Evolutionary conservation across 1,140 invertebrate genomes (phyloP), one percentile per base, ranked within the genome.

Genomic region (Temnothorax curvispinosus): DNA sequence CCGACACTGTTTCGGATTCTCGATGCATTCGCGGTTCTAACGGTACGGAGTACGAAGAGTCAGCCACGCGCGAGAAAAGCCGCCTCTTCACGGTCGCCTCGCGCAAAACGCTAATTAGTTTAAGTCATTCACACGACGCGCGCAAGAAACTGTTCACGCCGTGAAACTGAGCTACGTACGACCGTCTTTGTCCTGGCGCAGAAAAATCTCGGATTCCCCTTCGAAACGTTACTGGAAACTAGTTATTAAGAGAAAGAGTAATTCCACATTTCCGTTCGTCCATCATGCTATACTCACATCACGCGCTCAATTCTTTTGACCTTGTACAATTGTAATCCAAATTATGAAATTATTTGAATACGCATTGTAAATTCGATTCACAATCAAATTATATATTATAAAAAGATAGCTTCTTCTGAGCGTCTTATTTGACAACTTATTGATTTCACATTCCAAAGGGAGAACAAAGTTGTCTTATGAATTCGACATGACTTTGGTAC

Each of bases 1-100:
- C 81, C 89, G 72, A 88, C 85, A 69, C 91, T 91, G 90, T 90
- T 90, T 86, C 84, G 77, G 71, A 92, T 91, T 90, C 88, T 77
- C 85, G 85, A 82, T 88, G 38, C 54, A 11, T 58, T 75, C 35
- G 44, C 56, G 52, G 38, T 21, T 52, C 56, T 90, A 89, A 90
- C 88, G 88, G 88, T 89, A 90, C 52, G 35, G 21, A 21, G 27
- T 27, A 27, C 27, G 27, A 27, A 27, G 27, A 27, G 11, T 35
- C 58, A 21, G 71, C n/a, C 18, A n/a, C 72, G 38, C 84, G 71
- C 67, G 80, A 89, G 60, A 86, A 71, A 54, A 72, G 71, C 75
- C 44, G 64, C 38, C 65, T 84, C 67, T 71, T 81, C 60, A 67
- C 71, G 82, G 62, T 89, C 81, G 52, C 35, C 50, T 77, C 84